Percentiles rank a stretch among this genome's conserved stretches.
Conservation (phyloP, 2,113 vertebrate species). For the human region GRCh38 chr20:40680501-40681000, state of each 20-base stretch:
- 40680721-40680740: too few species aligned
- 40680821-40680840: neutral
- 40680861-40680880: neutral
- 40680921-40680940: neutral
- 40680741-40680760: neutral
- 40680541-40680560: neutral
- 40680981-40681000: neutral
- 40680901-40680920: neutral
- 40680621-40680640: neutral
- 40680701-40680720: neutral
- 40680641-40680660: neutral
- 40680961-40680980: neutral
- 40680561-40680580: neutral
- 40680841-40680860: neutral
- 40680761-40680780: neutral
- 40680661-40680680: neutral
- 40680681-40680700: neutral
- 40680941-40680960: neutral
- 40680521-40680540: neutral
- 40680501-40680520: slow-evolving; percentile 2
- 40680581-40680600: slow-evolving; percentile 35
- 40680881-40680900: neutral
- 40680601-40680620: slow-evolving; percentile 14
- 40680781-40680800: neutral
- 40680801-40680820: neutral